Conservation (phyloP, 1,140 invertebrate species). For the Sycophila sp. region DNA sequence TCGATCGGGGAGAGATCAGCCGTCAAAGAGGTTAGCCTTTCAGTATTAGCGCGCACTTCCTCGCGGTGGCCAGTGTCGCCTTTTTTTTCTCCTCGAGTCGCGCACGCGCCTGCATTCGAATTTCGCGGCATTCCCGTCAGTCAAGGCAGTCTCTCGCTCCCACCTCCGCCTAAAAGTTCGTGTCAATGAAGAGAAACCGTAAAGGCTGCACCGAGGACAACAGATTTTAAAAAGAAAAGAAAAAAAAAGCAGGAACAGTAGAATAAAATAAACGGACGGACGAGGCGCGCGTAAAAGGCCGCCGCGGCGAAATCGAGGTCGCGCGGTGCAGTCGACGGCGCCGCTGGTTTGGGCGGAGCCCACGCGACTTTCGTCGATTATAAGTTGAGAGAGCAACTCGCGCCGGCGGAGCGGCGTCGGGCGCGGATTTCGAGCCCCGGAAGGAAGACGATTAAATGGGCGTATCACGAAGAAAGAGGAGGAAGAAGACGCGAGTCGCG, state of each 20-base stretch:
- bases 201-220: too few species aligned
- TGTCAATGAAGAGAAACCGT: neutral
- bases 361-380: neutral
- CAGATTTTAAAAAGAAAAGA: too few species aligned
- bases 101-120: neutral
- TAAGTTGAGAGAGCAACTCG: neutral
- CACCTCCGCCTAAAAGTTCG: neutral
- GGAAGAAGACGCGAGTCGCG: slow-evolving; percentile 29
- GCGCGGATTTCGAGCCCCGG: neutral
- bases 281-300: neutral
- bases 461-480: slow-evolving; percentile 30
- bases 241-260: too few species aligned
- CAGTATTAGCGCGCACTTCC: slow-evolving; percentile 14
- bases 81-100: neutral
- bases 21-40: slow-evolving; percentile 27
- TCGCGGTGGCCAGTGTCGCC: neutral
- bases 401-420: slow-evolving; percentile 19
- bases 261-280: too few species aligned
- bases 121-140: slow-evolving; percentile 6
- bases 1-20: slow-evolving; percentile 31
- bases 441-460: slow-evolving; percentile 34
- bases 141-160: neutral
- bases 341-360: slow-evolving; percentile 45
- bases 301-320: slow-evolving; percentile 20
- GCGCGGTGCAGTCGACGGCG: neutral